Evolutionary conservation across 1,140 invertebrate genomes (phyloP).

Genomic region (Muscidifurax raptorellus): DNA sequence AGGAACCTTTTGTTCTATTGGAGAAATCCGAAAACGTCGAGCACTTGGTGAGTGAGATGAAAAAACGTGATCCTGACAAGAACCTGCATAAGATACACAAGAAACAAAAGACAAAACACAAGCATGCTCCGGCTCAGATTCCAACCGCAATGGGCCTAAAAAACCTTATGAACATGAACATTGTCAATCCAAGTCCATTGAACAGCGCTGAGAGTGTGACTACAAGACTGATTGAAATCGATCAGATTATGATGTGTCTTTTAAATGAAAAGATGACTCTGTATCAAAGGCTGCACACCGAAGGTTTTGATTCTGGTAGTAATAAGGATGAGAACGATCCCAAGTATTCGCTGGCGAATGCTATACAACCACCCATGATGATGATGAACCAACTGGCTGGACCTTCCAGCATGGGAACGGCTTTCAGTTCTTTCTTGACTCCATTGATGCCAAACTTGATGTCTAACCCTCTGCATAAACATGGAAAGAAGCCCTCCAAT

Average conservation of each 20-base stretch:
- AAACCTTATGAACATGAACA: background rate
- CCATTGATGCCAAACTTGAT: slow-evolving; percentile 5
- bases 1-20: slow-evolving; percentile 53
- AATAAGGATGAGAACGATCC: background rate
- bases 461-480: background rate
- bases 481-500: background rate
- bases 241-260: slow-evolving; percentile 70
- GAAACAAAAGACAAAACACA: slow-evolving; percentile 32
- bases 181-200: slow-evolving; percentile 17
- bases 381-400: background rate
- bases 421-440: background rate
- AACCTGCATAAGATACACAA: slow-evolving; percentile 41
- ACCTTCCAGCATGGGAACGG: background rate
- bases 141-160: background rate
- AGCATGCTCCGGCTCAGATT: slow-evolving; percentile 17
- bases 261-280: slow-evolving; percentile 69
- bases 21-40: slow-evolving; percentile 59
- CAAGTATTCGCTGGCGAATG: background rate
- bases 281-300: slow-evolving; percentile 65
- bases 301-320: slow-evolving; percentile 23
- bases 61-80: background rate
- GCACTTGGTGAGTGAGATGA: slow-evolving; percentile 32
- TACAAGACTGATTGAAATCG: slow-evolving; percentile 71
- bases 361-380: background rate
- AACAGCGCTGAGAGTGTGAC: slow-evolving; percentile 61